phyloP scores from a whole-genome alignment of 2,888 invertebrate genomes.

The Unio pictorum region DNA sequence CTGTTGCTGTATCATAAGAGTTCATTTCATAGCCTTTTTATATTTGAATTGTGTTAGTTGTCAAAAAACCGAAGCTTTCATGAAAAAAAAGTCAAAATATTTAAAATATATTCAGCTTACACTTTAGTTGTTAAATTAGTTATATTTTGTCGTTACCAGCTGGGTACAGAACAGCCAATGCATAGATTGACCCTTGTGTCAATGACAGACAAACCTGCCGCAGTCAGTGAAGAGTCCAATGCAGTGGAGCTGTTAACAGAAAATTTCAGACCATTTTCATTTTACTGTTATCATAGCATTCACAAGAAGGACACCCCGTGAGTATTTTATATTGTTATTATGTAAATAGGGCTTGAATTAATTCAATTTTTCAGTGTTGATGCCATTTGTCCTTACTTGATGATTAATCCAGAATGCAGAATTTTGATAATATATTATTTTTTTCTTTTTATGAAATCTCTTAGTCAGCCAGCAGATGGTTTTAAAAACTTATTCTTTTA shows the following conservation, averaged over 20 bases:
- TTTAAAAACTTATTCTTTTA: no score
- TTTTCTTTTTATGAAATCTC: no score
- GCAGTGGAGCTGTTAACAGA: slow-evolving; percentile 66
- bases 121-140: background rate
- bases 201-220: slow-evolving; percentile 63
- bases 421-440: no score
- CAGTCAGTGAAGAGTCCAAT: slow-evolving; percentile 67
- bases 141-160: slow-evolving; percentile 45
- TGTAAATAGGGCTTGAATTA: background rate
- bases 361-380: background rate
- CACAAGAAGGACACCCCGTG: slow-evolving; percentile 55
- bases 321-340: slow-evolving; percentile 10
- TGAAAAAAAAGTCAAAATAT: background rate
- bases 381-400: background rate
- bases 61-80: no score
- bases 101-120: background rate
- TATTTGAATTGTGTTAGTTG: no score
- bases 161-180: slow-evolving; percentile 63
- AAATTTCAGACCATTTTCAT: slow-evolving; percentile 69
- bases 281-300: slow-evolving; percentile 68
- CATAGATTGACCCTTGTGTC: slow-evolving; percentile 69
- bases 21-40: no score
- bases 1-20: no score
- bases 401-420: background rate
- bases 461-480: no score